Base-by-base conservation (phyloP, 2,888 invertebrate species). In the Lomographa bimaculata region DNA sequence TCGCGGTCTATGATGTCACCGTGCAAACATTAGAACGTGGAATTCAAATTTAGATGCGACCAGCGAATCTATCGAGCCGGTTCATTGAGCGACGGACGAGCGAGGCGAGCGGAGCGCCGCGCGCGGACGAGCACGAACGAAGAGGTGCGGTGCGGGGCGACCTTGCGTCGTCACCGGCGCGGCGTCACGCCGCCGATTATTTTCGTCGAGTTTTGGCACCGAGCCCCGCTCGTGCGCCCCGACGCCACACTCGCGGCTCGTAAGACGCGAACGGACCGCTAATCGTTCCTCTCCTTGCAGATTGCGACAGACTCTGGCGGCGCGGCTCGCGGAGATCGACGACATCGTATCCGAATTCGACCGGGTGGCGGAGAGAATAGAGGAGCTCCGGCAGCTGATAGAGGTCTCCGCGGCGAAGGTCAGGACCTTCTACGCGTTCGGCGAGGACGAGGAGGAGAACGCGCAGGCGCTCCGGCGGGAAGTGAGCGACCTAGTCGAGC, bases 341-440 rank as follows among this genome's bases (percentile, higher is more conserved):
- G 91, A 92, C 70, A 94, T 96, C 77, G 91, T 96, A 71, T 91
- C 93, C 67, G 92, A 93, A 82, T 94, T 97, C 77, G 93, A 94
- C 70, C 90, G 91, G 68, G 91, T 93, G 71, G 93, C 95, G 76
- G 91, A 90, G 67, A 91, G 91, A 66, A 93, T 95, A 67, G 92
- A 93, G 51, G 89, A 92, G 64, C 90, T 94, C 72, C 93, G 93
- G 66, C 91, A 92, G 64, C 90, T 90, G 64, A 90, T 96, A 59
- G 92, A 93, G 71, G 90, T 91, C 40, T 89, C 93, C 50, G 90
- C 92, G 64, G 90, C 91, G 49, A 92, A 93, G 78, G 91, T 95
- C 50, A 90, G 90, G 60, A 90, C 91, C 51, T 91, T 96, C 69
- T 94, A 96, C 91, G 94, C 95, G 18, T 96, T 93, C 82, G 94